Evolutionary conservation across 2,888 invertebrate genomes (phyloP), one percentile per base, ranked within the genome.

Genomic region (Deilephila porcellus): DNA sequence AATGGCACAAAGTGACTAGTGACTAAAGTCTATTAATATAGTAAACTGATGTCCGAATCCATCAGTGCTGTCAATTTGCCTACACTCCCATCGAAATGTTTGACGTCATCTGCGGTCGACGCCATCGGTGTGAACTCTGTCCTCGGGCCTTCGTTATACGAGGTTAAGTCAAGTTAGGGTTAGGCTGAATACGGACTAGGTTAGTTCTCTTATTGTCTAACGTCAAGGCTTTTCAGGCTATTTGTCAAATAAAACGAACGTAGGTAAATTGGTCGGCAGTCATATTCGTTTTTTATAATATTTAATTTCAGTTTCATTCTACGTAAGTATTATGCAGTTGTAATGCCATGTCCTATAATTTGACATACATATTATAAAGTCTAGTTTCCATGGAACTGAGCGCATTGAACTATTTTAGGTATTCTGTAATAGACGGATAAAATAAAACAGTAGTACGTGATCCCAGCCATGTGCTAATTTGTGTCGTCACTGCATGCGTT

Each of bases 21-120:
- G 67, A n/a, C 25, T 20, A 67, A 4, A 34, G 64, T 67, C 25
- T 67, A 67, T 45, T 67, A 67, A 67, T 67, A 52, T 67, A 52
- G 45, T 67, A 67, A 67, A 67, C 45, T 34, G 20, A 34, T 45
- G 45, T 25, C 64, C 60, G 29, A 25, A 60, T 60, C 60, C 25
- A 67, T 67, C 52, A 67, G 67, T 25, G 45, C 11, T 67, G 67
- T 67, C 67, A 67, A 67, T 67, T 67, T 67, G 45, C 67, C 45
- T 67, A 67, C 67, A 52, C 52, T 67, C 45, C 37, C 67, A 52
- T 52, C 52, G 45, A 67, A 67, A 20, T 52, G 34, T 52, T 52
- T 67, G 67, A 67, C 67, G 67, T 67, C 67, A 67, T 52, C 2
- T 8, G 17, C 19, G 62, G 25, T 45, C 52, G 67, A 25, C 52